A percentile compares a stretch with the other conserved stretches of the same genome.
Conservation (phyloP, 2,113 vertebrate genomes). For the Hippocampus comes region DNA sequence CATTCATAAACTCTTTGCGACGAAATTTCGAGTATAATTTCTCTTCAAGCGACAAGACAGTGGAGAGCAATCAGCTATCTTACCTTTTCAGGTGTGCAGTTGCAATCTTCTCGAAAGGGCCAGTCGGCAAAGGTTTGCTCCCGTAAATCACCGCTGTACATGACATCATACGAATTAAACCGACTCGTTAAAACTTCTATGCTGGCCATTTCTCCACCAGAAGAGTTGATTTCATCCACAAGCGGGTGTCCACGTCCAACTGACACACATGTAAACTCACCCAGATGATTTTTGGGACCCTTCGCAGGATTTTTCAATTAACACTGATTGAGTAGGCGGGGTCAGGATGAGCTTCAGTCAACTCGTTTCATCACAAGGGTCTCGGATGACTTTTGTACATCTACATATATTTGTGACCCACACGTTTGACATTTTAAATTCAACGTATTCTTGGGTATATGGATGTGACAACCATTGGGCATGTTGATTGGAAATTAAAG, state of each 20-base stretch:
- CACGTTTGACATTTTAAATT: too few species aligned
- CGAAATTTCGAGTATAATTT: neutral
- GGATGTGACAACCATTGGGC: too few species aligned
- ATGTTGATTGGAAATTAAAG: neutral
- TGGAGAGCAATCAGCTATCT: neutral
- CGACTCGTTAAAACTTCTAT: slow-evolving; percentile 23
- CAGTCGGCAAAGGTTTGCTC: slow-evolving; percentile 75
- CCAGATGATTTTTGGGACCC: neutral
- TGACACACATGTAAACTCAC: neutral
- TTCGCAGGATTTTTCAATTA: slow-evolving; percentile 34
- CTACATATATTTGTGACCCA: too few species aligned
- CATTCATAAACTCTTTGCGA: neutral
- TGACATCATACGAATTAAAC: slow-evolving; percentile 52
- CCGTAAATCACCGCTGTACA: slow-evolving; percentile 74
- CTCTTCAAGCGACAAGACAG: neutral
- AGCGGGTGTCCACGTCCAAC: neutral
- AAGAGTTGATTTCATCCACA: neutral
- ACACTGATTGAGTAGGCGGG: slow-evolving; percentile 19
- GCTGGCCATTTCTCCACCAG: slow-evolving; percentile 16
- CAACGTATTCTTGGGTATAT: too few species aligned
- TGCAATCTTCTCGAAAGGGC: slow-evolving; percentile 78
- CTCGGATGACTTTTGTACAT: too few species aligned
- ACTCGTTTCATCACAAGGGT: too few species aligned
- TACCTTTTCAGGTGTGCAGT: slow-evolving; percentile 78
- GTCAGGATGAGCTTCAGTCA: neutral